A percentile compares a stretch with the other conserved stretches of the same genome.
phyloP scores from a whole-genome alignment of 23 tunicate genomes.

The Phallusia fumigata region DNA sequence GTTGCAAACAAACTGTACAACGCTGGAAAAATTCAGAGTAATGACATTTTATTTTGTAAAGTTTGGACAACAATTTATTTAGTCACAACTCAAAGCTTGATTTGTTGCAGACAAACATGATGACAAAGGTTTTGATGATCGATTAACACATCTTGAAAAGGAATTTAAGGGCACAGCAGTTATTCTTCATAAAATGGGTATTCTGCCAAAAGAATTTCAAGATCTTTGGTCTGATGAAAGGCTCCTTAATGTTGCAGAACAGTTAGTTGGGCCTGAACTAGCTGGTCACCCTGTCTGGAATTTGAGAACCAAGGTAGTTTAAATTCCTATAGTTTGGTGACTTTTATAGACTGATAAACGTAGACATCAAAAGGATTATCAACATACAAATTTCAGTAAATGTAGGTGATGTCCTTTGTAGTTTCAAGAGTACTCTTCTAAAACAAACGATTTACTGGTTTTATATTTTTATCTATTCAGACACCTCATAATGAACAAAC shows the following conservation, averaged over 20 bases:
- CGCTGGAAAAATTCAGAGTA: slow-evolving; percentile 83
- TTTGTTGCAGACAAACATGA: slow-evolving; percentile 64
- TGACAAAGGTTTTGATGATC: slow-evolving; percentile 69
- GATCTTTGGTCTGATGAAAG: slow-evolving; percentile 72
- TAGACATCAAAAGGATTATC: no score
- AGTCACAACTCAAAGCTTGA: background rate
- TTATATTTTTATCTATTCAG: slow-evolving; percentile 20
- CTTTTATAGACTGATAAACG: no score
- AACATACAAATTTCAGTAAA: no score
- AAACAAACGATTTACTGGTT: background rate
- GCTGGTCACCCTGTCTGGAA: slow-evolving; percentile 99
- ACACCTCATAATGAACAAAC: slow-evolving; percentile 86
- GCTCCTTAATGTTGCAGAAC: slow-evolving; percentile 89
- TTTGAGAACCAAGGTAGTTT: slow-evolving; percentile 75
- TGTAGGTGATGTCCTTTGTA: no score
- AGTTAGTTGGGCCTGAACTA: slow-evolving; percentile 85
- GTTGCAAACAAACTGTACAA: slow-evolving; percentile 62
- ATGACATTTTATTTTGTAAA: background rate
- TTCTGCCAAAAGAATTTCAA: slow-evolving; percentile 62
- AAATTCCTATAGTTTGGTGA: no score
- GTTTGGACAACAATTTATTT: no score
- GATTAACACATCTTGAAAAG: slow-evolving; percentile 69
- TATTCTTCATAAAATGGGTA: slow-evolving; percentile 72
- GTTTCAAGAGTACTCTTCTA: no score
- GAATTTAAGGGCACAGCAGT: slow-evolving; percentile 82